Evolutionary conservation across 2,888 invertebrate genomes (phyloP), one percentile per base, ranked within the genome.

Genomic region (Nephrocerus scutellatus): DNA sequence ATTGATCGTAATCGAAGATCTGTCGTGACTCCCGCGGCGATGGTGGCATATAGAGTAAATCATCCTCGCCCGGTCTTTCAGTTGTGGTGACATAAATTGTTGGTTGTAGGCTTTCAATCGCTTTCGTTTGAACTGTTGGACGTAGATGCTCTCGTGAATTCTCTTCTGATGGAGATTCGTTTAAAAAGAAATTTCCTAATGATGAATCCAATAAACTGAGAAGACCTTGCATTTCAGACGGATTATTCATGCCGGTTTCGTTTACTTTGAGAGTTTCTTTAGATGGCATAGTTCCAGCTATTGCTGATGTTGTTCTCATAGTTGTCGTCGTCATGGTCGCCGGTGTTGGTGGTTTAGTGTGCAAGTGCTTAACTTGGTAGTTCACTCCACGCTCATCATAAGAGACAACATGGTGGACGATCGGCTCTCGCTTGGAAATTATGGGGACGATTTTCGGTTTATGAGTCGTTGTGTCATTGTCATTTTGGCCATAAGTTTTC

Each of bases 401-500:
- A 16, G 63, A 63, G 52, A 63, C 63, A 2, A 57, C 62, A 6
- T 49, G 33, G 13, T 63, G 54, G 12, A 69, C 59, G 4, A 66
- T 57, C 0, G 67, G 60, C 36, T 68, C 65, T 15, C 63, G 55
- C 30, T 62, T 59, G 3, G 60, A 56, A 29, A 62, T 59, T 10
- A 69, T 56, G 5, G 66, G 67, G 39, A 68, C 66, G 39, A 69
- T 68, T 51, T 68, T 69, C 1, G 68, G 64, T 29, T 57, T 52
- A 45, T 66, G 66, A n/a, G 44, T 33, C 7, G 44, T 42, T 8
- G 63, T 59, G 54, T 63, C 59, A 42, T 66, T 49, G 41, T 63
- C 64, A 36, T 59, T 62, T 1, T 82, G 80, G 10, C 85, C 80
- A 56, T 87, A 87, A 0, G 83, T 86, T 69, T 86, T 86, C 1